These are phyloP conservation scores for Odontomyia ornata DNA, from an alignment of 2,888 invertebrate species.

Conservation along the genomic window DNA sequence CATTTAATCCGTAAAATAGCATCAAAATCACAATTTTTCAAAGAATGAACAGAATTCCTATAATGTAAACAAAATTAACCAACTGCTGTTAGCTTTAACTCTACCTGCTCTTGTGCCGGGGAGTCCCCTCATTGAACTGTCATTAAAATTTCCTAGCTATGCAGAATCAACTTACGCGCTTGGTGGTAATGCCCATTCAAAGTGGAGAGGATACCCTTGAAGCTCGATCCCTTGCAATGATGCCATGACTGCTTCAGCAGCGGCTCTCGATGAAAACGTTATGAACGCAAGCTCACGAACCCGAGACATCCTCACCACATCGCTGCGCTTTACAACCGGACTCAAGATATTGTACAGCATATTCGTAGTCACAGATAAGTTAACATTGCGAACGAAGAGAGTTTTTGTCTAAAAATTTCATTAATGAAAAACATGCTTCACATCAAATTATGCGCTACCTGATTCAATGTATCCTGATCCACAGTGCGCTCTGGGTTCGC, in stretches of 20 bases:
- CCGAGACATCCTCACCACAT: constrained; percentile 55
- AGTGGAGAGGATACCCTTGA: constrained; percentile 52
- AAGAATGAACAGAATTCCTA: constrained; percentile 55
- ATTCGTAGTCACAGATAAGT: constrained; percentile 55
- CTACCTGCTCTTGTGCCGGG: neutral
- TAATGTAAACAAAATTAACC: constrained; percentile 19
- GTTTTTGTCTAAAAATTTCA: constrained; percentile 54
- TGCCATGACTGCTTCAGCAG: constrained; percentile 54
- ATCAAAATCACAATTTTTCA: constrained; percentile 57
- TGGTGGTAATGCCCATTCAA: constrained; percentile 58
- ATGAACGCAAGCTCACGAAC: constrained; percentile 57
- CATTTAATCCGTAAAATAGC: constrained; percentile 56
- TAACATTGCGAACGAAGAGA: constrained; percentile 56
- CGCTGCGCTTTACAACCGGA: constrained; percentile 53
- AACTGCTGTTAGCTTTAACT: too few species aligned
- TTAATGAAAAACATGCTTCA: too few species aligned
- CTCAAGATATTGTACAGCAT: constrained; percentile 54
- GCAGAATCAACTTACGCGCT: constrained; percentile 53
- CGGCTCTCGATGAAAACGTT: constrained; percentile 55
- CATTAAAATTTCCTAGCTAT: neutral
- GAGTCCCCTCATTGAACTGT: constrained; percentile 2
- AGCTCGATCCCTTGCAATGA: constrained; percentile 53
- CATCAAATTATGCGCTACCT: constrained; percentile 39
- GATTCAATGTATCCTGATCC: constrained; percentile 47
- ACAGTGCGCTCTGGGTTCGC: constrained; percentile 54